Evolutionary conservation across 2,113 vertebrate species (phyloP).

Genomic region (Thryonomys swinderianus): DNA sequence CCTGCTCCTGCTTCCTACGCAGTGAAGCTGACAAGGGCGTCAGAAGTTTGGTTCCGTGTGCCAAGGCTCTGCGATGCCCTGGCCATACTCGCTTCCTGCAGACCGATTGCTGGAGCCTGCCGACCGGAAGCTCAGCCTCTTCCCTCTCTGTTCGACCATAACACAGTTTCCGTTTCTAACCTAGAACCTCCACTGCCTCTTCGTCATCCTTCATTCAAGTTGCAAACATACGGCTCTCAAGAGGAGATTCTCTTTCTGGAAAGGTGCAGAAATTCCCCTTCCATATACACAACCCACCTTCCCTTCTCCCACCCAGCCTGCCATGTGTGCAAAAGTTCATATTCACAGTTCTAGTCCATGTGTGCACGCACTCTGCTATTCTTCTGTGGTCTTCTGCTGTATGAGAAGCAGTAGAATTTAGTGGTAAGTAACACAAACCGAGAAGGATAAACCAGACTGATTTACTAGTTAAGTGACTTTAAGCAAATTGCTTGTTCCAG

Average conservation of each 20-base stretch:
- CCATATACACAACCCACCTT: background rate
- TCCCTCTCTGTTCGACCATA: background rate
- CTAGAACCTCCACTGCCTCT: background rate
- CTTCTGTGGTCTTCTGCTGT: background rate
- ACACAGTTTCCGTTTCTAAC: background rate
- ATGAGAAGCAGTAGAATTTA: background rate
- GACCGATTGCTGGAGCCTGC: too few species aligned
- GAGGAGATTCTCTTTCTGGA: background rate
- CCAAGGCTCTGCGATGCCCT: background rate
- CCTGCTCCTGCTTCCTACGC: background rate
- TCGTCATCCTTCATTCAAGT: background rate
- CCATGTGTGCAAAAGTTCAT: background rate
- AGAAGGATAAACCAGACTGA: background rate
- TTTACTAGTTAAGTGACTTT: background rate
- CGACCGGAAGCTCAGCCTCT: background rate
- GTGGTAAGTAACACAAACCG: background rate
- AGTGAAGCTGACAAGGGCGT: fast-evolving
- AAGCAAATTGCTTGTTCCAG: background rate
- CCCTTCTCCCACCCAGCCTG: background rate
- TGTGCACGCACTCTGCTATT: too few species aligned
- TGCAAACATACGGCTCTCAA: background rate
- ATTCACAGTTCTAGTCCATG: background rate
- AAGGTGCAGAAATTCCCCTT: background rate
- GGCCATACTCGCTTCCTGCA: background rate
- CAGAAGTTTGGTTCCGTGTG: too few species aligned